These are phyloP conservation scores for Chrysomela aeneicollis DNA, from an alignment of 2,888 invertebrate species.

Conservation along the genomic window DNA sequence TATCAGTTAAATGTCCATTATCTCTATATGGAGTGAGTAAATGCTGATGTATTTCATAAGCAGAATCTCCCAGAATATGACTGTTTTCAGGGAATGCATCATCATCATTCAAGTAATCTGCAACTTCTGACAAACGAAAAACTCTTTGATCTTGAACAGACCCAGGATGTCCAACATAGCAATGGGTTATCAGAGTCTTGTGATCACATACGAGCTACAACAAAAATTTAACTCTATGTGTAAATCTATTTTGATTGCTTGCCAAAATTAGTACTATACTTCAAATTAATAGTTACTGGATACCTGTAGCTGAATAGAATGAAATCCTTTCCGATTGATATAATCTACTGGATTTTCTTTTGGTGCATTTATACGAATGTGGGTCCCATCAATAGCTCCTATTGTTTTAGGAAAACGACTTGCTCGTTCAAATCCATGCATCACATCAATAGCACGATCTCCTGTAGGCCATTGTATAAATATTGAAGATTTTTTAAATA, in stretches of 20 bases:
- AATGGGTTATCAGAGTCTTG: constrained; percentile 34
- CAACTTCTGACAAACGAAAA: constrained; percentile 38
- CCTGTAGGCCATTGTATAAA: constrained; percentile 7
- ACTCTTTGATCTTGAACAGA: constrained; percentile 42
- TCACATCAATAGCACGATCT: constrained; percentile 4
- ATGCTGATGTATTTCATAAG: constrained; percentile 19
- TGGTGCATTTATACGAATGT: constrained; percentile 12
- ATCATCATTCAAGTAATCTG: constrained; percentile 8
- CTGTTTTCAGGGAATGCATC: constrained; percentile 11
- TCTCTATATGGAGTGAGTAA: constrained; percentile 19
- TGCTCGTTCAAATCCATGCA: constrained; percentile 7
- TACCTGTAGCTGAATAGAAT: constrained; percentile 24
- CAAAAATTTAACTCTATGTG: constrained; percentile 5
- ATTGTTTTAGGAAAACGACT: neutral
- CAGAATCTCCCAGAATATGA: constrained; percentile 11
- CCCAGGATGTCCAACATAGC: constrained; percentile 39
- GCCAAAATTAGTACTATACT: neutral
- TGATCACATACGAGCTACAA: constrained; percentile 43
- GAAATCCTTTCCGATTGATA: constrained; percentile 10
- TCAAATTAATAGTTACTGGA: constrained; percentile 5
- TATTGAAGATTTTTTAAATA: constrained; percentile 11
- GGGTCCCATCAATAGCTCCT: constrained; percentile 6
- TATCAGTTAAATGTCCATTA: constrained; percentile 16
- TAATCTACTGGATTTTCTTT: constrained; percentile 19
- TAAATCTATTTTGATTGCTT: neutral